These are phyloP conservation scores for Smutsia gigantea DNA, from an alignment of 2,797 vertebrate genomes.

Conservation along the genomic window DNA sequence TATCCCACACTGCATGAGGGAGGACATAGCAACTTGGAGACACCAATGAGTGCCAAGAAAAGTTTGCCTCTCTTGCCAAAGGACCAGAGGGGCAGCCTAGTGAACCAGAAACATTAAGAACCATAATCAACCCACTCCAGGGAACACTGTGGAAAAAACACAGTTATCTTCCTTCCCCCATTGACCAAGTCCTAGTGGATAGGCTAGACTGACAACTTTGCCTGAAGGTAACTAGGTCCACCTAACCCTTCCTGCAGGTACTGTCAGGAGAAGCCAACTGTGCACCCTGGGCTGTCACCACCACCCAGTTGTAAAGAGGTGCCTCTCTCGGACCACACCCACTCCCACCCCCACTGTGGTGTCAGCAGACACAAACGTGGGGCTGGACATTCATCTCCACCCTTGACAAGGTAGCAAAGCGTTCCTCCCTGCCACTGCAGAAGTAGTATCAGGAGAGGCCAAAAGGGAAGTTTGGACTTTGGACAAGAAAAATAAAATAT, in stretches of 20 bases:
- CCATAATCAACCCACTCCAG: background rate
- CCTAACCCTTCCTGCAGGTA: background rate
- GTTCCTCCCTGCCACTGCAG: background rate
- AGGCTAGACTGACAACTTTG: background rate
- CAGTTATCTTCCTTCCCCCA: background rate
- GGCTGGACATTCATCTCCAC: background rate
- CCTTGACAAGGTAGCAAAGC: background rate
- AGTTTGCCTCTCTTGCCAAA: background rate
- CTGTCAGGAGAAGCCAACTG: background rate
- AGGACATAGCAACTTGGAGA: background rate
- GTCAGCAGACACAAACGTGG: background rate
- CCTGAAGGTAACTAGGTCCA: background rate
- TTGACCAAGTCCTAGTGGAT: background rate
- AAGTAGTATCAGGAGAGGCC: background rate
- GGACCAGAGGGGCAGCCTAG: background rate
- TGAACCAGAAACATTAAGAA: background rate
- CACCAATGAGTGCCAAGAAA: background rate
- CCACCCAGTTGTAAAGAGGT: background rate
- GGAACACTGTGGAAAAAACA: background rate
- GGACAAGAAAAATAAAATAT: background rate
- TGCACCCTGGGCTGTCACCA: background rate
- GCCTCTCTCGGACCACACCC: background rate
- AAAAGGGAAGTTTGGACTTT: background rate
- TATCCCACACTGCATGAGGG: background rate
- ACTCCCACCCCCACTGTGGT: background rate